Percentiles rank a stretch among this genome's conserved stretches.
Conservation (phyloP, 2,113 vertebrate genomes). For the Sorex araneus region DNA sequence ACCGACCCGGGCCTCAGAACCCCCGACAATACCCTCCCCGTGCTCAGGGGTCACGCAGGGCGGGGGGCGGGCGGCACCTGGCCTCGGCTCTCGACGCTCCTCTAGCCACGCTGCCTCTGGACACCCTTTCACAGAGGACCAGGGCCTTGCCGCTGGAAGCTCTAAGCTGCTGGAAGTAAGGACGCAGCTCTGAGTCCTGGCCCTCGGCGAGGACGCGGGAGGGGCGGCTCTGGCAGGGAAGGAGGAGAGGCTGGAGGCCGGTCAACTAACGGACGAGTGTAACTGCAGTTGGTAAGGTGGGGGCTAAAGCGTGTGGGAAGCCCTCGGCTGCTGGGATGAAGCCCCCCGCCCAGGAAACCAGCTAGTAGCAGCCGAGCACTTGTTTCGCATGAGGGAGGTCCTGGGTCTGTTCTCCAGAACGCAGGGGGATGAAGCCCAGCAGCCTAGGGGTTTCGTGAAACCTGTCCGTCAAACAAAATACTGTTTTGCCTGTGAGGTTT, state of each 20-base stretch:
- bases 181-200: constrained; percentile 20
- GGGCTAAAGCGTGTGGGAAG: background rate
- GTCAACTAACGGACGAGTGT: background rate
- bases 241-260: background rate
- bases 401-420: too few species aligned
- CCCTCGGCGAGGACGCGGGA: background rate
- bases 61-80: too few species aligned
- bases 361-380: background rate
- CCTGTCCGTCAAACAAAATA: too few species aligned
- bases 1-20: background rate
- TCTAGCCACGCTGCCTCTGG: background rate
- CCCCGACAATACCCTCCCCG: too few species aligned
- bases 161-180: background rate
- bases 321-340: background rate
- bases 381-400: too few species aligned
- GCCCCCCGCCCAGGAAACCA: background rate
- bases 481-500: too few species aligned
- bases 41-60: too few species aligned
- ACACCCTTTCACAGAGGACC: background rate
- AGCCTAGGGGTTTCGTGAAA: too few species aligned
- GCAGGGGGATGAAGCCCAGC: too few species aligned
- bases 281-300: background rate
- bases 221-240: background rate
- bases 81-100: too few species aligned
- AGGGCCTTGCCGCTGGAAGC: background rate